Evolutionary conservation across 92 coral and sea anemone genomes (phyloP).

Genomic region (Phenganax stokvisi): DNA sequence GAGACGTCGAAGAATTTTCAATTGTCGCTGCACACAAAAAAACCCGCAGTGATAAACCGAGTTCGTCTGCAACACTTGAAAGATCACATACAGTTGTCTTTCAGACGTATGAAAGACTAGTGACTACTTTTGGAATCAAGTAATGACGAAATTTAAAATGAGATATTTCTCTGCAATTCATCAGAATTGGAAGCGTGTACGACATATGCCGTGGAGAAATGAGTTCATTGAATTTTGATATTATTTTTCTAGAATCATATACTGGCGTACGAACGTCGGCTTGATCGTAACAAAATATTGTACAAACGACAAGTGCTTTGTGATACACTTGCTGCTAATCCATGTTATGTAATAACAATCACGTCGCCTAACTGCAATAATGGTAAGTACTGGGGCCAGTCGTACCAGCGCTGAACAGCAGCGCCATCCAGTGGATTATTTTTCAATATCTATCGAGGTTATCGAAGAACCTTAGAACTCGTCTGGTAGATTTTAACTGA

Average conservation of each 20-base stretch:
- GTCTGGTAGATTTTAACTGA: too few relatives aligned
- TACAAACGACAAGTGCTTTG: conserved; percentile 85
- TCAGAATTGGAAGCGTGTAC: too few relatives aligned
- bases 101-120: background rate
- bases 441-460: too few relatives aligned
- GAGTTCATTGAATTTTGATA: background rate
- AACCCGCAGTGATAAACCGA: too few relatives aligned
- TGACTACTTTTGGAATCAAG: too few relatives aligned
- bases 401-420: background rate
- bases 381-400: conserved; percentile 9
- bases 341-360: conserved; percentile 92
- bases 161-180: too few relatives aligned
- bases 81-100: background rate
- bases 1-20: too few relatives aligned
- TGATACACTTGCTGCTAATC: conserved; percentile 79
- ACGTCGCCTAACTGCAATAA: conserved; percentile 69
- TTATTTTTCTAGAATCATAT: conserved; percentile 56
- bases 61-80: background rate
- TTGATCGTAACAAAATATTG: conserved; percentile 60
- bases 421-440: too few relatives aligned
- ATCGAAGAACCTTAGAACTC: too few relatives aligned
- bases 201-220: background rate
- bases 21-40: too few relatives aligned
- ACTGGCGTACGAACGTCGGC: conserved; percentile 61
- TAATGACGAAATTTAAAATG: too few relatives aligned